These are phyloP conservation scores for Cylas formicarius DNA, from an alignment of 1,140 invertebrate genomes.

Conservation along the genomic window DNA sequence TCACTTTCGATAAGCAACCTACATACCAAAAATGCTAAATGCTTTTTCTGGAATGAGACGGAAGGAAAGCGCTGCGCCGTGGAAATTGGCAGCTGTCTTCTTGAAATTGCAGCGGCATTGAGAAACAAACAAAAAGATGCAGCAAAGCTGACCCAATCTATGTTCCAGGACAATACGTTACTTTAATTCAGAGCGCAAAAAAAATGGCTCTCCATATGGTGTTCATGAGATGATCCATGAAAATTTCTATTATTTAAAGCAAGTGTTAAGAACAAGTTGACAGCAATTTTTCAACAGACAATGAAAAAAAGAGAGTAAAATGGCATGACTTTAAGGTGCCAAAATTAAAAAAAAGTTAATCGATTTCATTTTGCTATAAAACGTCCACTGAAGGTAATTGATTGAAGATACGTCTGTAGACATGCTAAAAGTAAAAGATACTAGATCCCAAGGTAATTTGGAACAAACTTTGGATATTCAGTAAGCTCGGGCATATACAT, in stretches of 20 bases:
- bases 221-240: constrained; percentile 2
- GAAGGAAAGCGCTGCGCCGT: constrained; percentile 31
- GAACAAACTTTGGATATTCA: too few relatives aligned
- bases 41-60: constrained; percentile 32
- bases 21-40: constrained; percentile 27
- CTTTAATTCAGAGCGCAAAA: constrained; percentile 5
- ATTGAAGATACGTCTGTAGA: too few relatives aligned
- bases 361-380: too few relatives aligned
- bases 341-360: too few relatives aligned
- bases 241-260: constrained; percentile 4
- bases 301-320: too few relatives aligned
- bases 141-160: constrained; percentile 8
- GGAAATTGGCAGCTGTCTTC: constrained; percentile 34
- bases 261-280: too few relatives aligned
- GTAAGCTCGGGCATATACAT: too few relatives aligned
- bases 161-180: constrained; percentile 2
- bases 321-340: too few relatives aligned
- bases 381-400: too few relatives aligned
- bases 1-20: constrained; percentile 35
- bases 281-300: too few relatives aligned
- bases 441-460: too few relatives aligned
- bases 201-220: constrained; percentile 2
- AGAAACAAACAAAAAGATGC: constrained; percentile 37
- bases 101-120: constrained; percentile 23
- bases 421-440: too few relatives aligned